phyloP scores from a whole-genome alignment of 2,113 vertebrate genomes.

The Madoqua kirkii region DNA sequence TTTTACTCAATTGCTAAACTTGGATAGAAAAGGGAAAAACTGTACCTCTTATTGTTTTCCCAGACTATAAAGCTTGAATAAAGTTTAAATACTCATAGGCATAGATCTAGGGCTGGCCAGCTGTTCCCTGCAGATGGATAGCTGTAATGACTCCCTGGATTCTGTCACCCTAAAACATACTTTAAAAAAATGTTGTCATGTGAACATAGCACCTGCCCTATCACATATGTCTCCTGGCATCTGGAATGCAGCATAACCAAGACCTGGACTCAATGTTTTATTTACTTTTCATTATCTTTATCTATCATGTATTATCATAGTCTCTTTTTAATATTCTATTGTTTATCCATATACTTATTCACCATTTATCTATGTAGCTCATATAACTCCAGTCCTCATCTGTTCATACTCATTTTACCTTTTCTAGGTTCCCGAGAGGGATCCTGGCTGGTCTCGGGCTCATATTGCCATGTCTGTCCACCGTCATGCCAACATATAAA shows the following conservation, averaged over 20 bases:
- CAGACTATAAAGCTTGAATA: neutral
- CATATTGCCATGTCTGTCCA: neutral
- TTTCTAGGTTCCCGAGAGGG: neutral
- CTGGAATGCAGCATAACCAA: conserved; percentile 39
- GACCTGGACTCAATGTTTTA: neutral
- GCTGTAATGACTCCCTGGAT: neutral
- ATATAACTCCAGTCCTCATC: neutral
- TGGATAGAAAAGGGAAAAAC: neutral
- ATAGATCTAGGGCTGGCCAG: neutral
- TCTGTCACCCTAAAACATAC: conserved; percentile 39
- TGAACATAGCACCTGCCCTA: conserved; percentile 9
- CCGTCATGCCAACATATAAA: neutral
- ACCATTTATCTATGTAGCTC: neutral
- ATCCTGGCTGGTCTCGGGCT: neutral
- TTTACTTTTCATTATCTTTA: neutral
- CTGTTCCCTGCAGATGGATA: neutral
- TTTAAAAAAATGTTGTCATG: neutral
- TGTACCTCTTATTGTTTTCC: neutral
- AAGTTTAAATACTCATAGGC: neutral
- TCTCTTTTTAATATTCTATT: neutral
- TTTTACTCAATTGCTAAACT: neutral
- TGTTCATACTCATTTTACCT: neutral
- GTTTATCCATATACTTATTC: neutral
- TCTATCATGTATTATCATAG: neutral
- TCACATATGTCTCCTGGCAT: conserved; percentile 17